Base-by-base conservation (phyloP, 2,888 invertebrate species). In the Drosophila koepferae region DNA sequence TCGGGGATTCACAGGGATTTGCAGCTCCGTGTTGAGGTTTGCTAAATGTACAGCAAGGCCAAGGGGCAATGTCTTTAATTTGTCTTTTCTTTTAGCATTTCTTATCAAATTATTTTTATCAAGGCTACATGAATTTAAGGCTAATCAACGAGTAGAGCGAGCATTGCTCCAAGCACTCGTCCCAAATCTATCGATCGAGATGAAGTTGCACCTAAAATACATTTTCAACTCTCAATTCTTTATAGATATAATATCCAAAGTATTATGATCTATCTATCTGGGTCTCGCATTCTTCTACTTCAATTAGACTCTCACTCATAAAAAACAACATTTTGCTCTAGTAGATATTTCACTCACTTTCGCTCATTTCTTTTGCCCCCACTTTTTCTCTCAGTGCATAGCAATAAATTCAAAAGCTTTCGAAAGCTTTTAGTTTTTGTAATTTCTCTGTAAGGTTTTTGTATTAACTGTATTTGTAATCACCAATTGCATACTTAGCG, bases 401-500 rank as follows among this genome's bases (percentile, higher is more conserved):
- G 18, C 23, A 16, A 18, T 12, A 43, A 34, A 23, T 60, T 9
- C 14, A 56, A 69, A 68, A 78, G 74, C 49, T 67, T 31, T 16
- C 23, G 2, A 20, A 64, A 55, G 53, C 53, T 54, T 43, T 60
- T 16, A 10, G 43, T 55, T 41, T 16, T 10, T 36, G 38, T 34
- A 38, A 28, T 48, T 49, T 31, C 3, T 6, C 23, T 49, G 0
- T 31, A 12, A 18, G 77, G 65, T 80, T 77, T 41, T 10, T 54
- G 44, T 73, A 62, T 75, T 62, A 31, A 61, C 68, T 78, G 23
- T 41, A 54, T 62, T 62, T 40, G 43, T 38, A 61, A 75, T 68
- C 41, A 72, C 55, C 61, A 62, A 64, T 70, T 60, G 82, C 80
- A 82, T 86, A 86, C 81, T 86, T 83, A 44, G 23, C 55, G 31